Conservation (phyloP, 2,113 vertebrate genomes). For the Conger conger region DNA sequence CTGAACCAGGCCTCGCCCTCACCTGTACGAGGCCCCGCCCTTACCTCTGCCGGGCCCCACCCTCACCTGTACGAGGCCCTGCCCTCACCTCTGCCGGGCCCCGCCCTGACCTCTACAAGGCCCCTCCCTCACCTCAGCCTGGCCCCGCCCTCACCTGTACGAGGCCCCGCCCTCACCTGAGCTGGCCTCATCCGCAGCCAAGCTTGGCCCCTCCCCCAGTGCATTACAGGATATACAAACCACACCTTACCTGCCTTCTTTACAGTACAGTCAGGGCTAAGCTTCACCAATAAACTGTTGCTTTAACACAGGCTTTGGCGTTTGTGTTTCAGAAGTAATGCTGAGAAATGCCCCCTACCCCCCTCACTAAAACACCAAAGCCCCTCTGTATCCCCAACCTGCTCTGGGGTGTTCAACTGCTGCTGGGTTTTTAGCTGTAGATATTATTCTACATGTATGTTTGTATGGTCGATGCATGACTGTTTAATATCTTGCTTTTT, state of each 20-base stretch:
- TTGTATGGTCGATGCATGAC: constrained; percentile 55
- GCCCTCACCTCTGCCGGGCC: not conserved
- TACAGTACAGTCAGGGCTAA: not conserved
- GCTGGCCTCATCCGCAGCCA: not conserved
- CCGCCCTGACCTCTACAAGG: not conserved
- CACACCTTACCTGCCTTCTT: constrained; percentile 11
- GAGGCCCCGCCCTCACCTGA: not conserved
- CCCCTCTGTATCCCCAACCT: not conserved
- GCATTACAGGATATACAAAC: constrained; percentile 9
- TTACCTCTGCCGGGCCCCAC: not conserved
- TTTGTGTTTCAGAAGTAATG: not conserved
- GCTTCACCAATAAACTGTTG: not conserved
- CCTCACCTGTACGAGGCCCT: not conserved
- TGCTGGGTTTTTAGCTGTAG: constrained; percentile 28
- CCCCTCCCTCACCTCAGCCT: not conserved
- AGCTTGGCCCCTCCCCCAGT: not conserved
- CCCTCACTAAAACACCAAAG: not conserved
- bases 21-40: not conserved
- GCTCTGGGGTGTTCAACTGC: not conserved
- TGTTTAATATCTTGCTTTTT: constrained; percentile 45
- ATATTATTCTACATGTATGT: constrained; percentile 36
- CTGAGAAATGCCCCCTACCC: not conserved
- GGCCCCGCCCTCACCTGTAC: not conserved
- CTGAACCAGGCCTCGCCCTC: not conserved
- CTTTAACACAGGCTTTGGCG: not conserved